Evolutionary conservation across 2,113 vertebrate species (phyloP), one percentile per base, ranked within the genome.

Genomic region (Ia io): DNA sequence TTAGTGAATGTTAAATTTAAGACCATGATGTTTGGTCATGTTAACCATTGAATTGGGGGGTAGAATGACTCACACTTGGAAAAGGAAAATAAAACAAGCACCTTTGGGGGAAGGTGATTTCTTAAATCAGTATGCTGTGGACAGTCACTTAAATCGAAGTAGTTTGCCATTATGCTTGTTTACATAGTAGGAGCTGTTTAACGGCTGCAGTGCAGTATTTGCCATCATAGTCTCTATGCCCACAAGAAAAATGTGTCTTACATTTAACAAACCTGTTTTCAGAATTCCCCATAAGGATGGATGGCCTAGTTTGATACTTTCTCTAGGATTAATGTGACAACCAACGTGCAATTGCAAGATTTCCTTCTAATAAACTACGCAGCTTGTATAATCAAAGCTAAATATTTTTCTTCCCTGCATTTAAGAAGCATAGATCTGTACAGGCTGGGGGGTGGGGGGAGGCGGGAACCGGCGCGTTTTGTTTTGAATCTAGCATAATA

Each of bases 241-340:
- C 61, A 65, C 73, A 35, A 80, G 88, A 83, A 67, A 69, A 2
- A 79, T 65, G 44, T 80, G 63, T 88, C 69, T 74, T 69, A 76
- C 1, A 23, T 77, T 88, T 87, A 95, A 61, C 22, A 77, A 23
- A 63, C 49, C 53, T 71, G 88, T 92, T 97, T 97, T 82, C 82
- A 47, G 42, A 47, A 95, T 96, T 92, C 76, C 94, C 84, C 42
- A 32, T 80, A 91, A 89, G 91, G 28, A 91, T 83, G 85, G 86
- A 92, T 96, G 91, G 61, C 96, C 91, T 96, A 78, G 35, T 95
- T 95, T 96, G 95, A 96, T 97, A 78, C 56, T 84, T 95, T 92
- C 71, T 95, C 42, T 23, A 73, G 47, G 32, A 87, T 78, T 90
- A 90, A 84, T 92, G 89, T 95, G 87, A 53, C 80, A 96, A 37